Evolutionary conservation across 2,113 vertebrate species (phyloP), one percentile per base, ranked within the genome.

Genomic region (Lasiurus borealis): DNA sequence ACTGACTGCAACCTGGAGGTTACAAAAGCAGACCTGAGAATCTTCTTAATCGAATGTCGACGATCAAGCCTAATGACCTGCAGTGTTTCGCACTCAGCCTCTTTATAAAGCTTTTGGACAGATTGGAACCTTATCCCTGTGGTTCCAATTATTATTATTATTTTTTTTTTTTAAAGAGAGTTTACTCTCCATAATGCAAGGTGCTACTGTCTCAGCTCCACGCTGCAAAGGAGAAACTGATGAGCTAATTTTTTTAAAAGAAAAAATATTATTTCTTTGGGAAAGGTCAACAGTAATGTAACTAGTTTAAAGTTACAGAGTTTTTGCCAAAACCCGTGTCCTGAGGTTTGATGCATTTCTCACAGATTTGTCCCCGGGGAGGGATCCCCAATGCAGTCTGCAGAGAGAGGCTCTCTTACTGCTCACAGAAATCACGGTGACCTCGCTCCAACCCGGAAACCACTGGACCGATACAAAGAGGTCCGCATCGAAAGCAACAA

Each of bases 211-310:
- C 54, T 91, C 40, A 71, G 23, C 6, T 85, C 40, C 62, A 88
- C 66, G 68, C 25, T 50, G 76, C 68, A 69, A 46, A 48, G 34
- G 50, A 85, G 85, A 73, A 90, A 76, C n/a, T 19, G 29, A 92
- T 19, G 88, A 85, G 46, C 25, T 21, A 44, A 71, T n/a, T 90
- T 66, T 77, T 76, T 50, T 64, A 88, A 92, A n/a, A 75, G 64
- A 59, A 96, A 96, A 96, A 96, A 84, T 87, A 59, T 40, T 72
- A 52, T 84, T 81, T 87, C 23, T 78, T 54, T 46, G 87, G 91
- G 34, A 93, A 97, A 93, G 72, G 62, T 91, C 81, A 92, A 11
- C 12, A 75, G 71, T 23, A 76, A 85, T 18, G 40, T 27, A 71
- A 57, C 87, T 93, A 14, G 13, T 46, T 93, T 73, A 62, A 68